These are phyloP conservation scores for Hydrolagus colliei DNA, from an alignment of 2,797 vertebrate genomes.

Conservation along the genomic window DNA sequence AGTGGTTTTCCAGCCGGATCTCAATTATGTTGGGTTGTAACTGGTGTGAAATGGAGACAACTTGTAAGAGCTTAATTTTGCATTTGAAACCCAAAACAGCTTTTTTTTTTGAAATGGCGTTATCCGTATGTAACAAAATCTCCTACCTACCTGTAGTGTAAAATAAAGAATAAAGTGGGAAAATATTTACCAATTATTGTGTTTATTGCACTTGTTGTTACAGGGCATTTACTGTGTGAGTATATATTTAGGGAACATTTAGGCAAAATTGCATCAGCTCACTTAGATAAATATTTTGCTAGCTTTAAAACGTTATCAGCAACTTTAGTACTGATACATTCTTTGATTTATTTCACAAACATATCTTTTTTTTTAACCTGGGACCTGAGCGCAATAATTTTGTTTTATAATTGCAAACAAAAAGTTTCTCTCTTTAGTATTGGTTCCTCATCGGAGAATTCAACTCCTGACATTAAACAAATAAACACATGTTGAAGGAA, in stretches of 20 bases:
- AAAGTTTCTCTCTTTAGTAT: too few relatives aligned
- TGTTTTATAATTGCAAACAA: too few relatives aligned
- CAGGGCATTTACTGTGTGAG: too few relatives aligned
- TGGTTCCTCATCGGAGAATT: too few relatives aligned
- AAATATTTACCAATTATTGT: conserved; percentile 6
- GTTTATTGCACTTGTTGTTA: too few relatives aligned
- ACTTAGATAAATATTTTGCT: too few relatives aligned
- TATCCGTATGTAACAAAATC: not conserved
- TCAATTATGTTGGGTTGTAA: not conserved
- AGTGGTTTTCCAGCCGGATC: not conserved
- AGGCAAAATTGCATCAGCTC: too few relatives aligned
- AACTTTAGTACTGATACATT: too few relatives aligned
- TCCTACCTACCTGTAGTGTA: conserved; percentile 16
- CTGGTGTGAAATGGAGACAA: not conserved
- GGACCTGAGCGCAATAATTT: too few relatives aligned
- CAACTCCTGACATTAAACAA: too few relatives aligned
- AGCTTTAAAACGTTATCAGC: not conserved
- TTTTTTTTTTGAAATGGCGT: conserved; percentile 9
- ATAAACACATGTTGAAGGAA: too few relatives aligned
- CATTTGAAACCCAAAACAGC: conserved; percentile 8
- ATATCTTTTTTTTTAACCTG: not conserved
- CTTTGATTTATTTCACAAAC: not conserved
- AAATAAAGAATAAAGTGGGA: conserved; percentile 15
- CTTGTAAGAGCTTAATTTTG: conserved; percentile 1
- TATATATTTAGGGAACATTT: too few relatives aligned